Conservation (phyloP, 2,113 vertebrate species). For the Elephantulus edwardii region DNA sequence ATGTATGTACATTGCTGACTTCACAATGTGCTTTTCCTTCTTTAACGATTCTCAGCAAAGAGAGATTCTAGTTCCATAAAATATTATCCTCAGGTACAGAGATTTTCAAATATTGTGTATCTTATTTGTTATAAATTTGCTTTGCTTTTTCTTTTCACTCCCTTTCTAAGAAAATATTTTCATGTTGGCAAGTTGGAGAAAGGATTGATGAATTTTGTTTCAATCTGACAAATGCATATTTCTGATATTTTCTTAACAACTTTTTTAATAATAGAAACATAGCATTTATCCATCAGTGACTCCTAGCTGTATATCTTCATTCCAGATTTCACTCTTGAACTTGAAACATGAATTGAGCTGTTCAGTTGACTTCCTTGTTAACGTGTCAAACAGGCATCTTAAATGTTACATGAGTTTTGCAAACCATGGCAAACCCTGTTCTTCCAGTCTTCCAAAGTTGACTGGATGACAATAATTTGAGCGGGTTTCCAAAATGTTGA, state of each 20-base stretch:
- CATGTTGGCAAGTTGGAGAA: background rate
- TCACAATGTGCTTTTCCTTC: slow-evolving; percentile 8
- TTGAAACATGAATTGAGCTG: background rate
- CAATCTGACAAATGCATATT: background rate
- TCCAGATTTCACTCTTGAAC: slow-evolving; percentile 6
- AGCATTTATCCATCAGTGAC: background rate
- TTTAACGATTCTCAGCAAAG: slow-evolving; percentile 48
- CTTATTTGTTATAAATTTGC: slow-evolving; percentile 40
- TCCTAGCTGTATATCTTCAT: background rate
- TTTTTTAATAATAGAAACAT: background rate
- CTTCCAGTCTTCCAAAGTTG: background rate
- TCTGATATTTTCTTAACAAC: background rate
- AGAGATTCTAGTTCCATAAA: slow-evolving; percentile 41
- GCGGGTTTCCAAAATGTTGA: background rate
- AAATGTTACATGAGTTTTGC: background rate
- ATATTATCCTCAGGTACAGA: background rate
- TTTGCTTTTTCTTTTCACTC: slow-evolving; percentile 41
- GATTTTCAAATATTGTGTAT: background rate
- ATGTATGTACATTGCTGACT: background rate
- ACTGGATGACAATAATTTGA: background rate
- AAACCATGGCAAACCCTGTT: background rate
- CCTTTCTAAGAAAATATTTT: slow-evolving; percentile 39
- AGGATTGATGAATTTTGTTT: slow-evolving; percentile 3
- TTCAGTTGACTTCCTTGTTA: background rate
- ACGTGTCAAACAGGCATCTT: background rate